Evolutionary conservation across 2,888 invertebrate genomes (phyloP).

Genomic region (Pharmacophagus antenor): DNA sequence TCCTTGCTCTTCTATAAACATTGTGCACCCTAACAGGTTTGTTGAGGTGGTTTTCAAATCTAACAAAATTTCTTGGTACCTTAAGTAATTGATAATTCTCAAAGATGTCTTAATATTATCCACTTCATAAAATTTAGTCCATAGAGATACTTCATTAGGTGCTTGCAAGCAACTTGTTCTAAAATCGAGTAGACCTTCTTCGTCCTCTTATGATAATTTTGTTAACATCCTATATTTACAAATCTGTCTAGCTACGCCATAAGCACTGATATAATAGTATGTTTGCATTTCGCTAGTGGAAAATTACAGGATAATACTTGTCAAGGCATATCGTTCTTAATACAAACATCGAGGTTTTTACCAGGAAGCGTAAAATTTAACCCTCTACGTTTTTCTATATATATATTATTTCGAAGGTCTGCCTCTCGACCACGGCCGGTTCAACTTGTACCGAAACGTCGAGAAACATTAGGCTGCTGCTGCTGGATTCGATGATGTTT

Average conservation of each 20-base stretch:
- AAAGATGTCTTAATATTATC: conserved; percentile 83
- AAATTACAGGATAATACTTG: conserved; percentile 76
- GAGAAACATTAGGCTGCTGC: no score
- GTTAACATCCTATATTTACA: conserved; percentile 46
- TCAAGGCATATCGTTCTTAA: conserved; percentile 66
- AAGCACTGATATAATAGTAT: conserved; percentile 88
- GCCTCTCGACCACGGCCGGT: no score
- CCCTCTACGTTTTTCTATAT: conserved; percentile 36
- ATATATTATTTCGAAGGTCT: conserved; percentile 50
- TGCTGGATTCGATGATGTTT: no score
- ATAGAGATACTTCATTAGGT: conserved; percentile 91
- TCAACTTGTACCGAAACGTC: no score
- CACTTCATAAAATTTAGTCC: conserved; percentile 96
- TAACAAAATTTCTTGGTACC: conserved; percentile 85
- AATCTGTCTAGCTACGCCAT: conserved; percentile 82
- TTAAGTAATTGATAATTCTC: conserved; percentile 39
- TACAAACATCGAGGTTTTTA: conserved; percentile 52
- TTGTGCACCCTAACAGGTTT: conserved; percentile 93
- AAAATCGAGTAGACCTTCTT: conserved; percentile 86
- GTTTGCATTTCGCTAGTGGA: conserved; percentile 83
- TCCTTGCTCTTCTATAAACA: conserved; percentile 86
- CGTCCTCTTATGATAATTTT: conserved; percentile 51
- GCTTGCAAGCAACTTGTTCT: conserved; percentile 89
- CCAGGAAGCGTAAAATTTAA: conserved; percentile 47
- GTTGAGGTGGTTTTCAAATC: conserved; percentile 91